phyloP scores from a whole-genome alignment of 2,113 vertebrate genomes.

The Ciconia boyciana region DNA sequence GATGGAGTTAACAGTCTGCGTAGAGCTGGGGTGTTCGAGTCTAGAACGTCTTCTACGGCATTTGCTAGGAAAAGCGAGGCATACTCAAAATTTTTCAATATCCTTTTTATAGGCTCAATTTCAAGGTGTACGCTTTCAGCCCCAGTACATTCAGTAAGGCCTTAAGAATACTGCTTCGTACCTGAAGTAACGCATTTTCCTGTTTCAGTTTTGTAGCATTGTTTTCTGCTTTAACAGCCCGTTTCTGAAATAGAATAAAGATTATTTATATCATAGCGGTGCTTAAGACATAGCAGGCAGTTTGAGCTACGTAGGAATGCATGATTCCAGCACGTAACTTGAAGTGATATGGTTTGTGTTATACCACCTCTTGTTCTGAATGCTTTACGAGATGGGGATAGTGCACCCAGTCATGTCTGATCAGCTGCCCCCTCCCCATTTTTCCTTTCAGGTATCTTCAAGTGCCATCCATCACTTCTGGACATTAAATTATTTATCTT shows the following conservation, averaged over 20 bases:
- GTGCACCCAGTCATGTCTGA: fast-evolving
- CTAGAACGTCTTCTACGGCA: background rate
- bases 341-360: fast-evolving
- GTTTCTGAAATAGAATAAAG: constrained; percentile 73
- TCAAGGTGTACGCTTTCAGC: background rate
- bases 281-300: background rate
- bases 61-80: background rate
- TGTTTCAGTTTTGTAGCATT: constrained; percentile 75
- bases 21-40: background rate
- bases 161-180: background rate
- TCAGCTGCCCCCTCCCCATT: background rate
- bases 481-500: background rate
- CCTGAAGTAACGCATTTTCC: constrained; percentile 82
- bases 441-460: background rate
- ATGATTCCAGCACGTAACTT: fast-evolving
- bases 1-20: fast-evolving
- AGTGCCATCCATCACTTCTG: background rate
- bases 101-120: background rate
- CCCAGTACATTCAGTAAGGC: background rate
- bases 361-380: fast-evolving
- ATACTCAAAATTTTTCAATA: fast-evolving
- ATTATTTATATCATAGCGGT: background rate
- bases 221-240: constrained; percentile 87
- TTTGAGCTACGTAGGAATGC: fast-evolving
- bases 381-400: background rate